Evolutionary conservation across 2,888 invertebrate genomes (phyloP), one percentile per base, ranked within the genome.

Genomic region (Tricholauxania praeusta): DNA sequence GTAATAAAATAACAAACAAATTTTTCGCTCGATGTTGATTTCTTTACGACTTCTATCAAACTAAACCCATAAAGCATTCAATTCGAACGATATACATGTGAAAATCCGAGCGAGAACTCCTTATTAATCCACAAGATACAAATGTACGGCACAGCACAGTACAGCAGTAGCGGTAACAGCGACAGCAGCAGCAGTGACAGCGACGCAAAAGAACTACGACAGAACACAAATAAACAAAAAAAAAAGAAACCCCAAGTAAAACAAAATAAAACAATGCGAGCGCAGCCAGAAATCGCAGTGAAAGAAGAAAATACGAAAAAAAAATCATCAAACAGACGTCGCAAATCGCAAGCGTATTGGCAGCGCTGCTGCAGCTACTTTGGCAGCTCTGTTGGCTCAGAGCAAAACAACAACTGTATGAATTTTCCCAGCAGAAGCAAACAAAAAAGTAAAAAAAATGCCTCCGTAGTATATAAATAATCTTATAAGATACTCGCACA

Each of bases 21-120:
- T 39, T 77, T 71, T 74, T 77, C 75, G 73, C 69, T 76, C 81
- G 87, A 88, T 88, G 87, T 88, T 88, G 87, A 88, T 87, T 87
- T 87, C 88, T 88, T 88, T 87, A 88, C 87, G 87, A 88, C 88
- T 88, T 87, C 87, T 87, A 87, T 87, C 87, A 86, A 88, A 88
- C 88, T 88, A 87, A 87, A 87, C 85, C 88, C 87, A 88, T 88
- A 88, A 88, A 88, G 87, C 86, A 88, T 87, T 87, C 87, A 86
- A 87, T 87, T 87, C 87, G 83, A 82, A 82, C 84, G 86, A 85
- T 85, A 86, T 88, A 86, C 87, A 87, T 86, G 86, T 86, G 86
- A 86, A 87, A 86, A 86, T 85, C 84, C 86, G 85, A 85, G 85
- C 85, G 85, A 87, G 85, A 84, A 84, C 85, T 85, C 85, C 85